phyloP scores from a whole-genome alignment of 2,113 vertebrate genomes.

The Poeciliopsis prolifica region DNA sequence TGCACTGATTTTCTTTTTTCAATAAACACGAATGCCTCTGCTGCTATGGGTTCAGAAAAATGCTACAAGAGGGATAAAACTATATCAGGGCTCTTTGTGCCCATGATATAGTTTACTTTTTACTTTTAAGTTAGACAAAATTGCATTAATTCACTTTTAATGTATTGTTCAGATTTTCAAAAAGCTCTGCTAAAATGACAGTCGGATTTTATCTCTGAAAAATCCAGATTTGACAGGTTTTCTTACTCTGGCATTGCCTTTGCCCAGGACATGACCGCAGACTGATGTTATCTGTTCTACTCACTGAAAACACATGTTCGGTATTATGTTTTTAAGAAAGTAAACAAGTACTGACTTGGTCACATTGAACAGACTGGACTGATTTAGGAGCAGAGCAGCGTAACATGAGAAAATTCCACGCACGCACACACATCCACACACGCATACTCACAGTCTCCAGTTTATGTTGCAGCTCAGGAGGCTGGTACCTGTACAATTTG shows the following conservation, averaged over 20 bases:
- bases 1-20: conserved; percentile 22
- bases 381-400: conserved; percentile 1
- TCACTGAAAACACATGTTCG: conserved; percentile 24
- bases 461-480: background rate
- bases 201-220: conserved; percentile 16
- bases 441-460: background rate
- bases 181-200: background rate
- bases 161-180: conserved; percentile 8
- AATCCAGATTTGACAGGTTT: conserved; percentile 29
- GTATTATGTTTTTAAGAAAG: conserved; percentile 6
- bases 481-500: background rate
- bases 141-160: background rate
- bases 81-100: background rate
- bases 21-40: conserved; percentile 38
- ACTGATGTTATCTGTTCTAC: conserved; percentile 1
- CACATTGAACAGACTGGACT: background rate
- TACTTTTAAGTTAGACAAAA: no score
- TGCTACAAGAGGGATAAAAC: conserved; percentile 13
- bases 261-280: conserved; percentile 6
- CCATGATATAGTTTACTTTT: no score
- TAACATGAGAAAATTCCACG: conserved; percentile 2
- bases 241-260: conserved; percentile 5
- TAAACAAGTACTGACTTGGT: background rate
- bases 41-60: conserved; percentile 38
- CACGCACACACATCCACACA: background rate